These are phyloP conservation scores for Ciona savignyi DNA, from an alignment of 23 tunicate genomes.

Conservation along the genomic window DNA sequence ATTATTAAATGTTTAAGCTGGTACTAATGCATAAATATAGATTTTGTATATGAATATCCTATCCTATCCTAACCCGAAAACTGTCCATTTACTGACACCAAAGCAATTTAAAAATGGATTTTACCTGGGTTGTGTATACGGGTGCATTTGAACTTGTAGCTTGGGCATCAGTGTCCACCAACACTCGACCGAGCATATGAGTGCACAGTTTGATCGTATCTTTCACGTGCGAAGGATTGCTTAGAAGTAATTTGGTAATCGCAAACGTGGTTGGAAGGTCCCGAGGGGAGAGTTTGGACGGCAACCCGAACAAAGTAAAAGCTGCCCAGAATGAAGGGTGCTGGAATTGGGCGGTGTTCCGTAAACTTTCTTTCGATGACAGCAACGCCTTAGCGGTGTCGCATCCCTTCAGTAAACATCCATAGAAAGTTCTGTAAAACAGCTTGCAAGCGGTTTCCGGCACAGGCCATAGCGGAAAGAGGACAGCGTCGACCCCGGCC, in stretches of 20 bases:
- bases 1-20: too few relatives aligned
- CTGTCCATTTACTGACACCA: too few relatives aligned
- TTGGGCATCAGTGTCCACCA: too few relatives aligned
- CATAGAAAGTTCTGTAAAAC: conserved; percentile 26
- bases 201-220: conserved; percentile 29
- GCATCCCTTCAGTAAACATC: conserved; percentile 14
- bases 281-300: conserved; percentile 6
- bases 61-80: too few relatives aligned
- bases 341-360: conserved; percentile 44
- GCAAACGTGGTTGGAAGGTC: conserved; percentile 27
- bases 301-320: conserved; percentile 41
- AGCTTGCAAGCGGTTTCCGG: conserved; percentile 62
- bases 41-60: too few relatives aligned
- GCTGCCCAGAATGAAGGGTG: conserved; percentile 92
- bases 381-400: conserved; percentile 28
- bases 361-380: conserved; percentile 26
- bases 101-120: too few relatives aligned
- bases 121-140: conserved; percentile 58
- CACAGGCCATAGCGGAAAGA: conserved; percentile 71
- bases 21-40: too few relatives aligned
- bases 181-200: conserved; percentile 32
- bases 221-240: conserved; percentile 11
- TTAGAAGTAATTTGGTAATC: conserved; percentile 15
- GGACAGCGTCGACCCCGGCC: conserved; percentile 23
- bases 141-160: too few relatives aligned